phyloP scores from a whole-genome alignment of 2,113 vertebrate species.

The Dolichotis patagonum region DNA sequence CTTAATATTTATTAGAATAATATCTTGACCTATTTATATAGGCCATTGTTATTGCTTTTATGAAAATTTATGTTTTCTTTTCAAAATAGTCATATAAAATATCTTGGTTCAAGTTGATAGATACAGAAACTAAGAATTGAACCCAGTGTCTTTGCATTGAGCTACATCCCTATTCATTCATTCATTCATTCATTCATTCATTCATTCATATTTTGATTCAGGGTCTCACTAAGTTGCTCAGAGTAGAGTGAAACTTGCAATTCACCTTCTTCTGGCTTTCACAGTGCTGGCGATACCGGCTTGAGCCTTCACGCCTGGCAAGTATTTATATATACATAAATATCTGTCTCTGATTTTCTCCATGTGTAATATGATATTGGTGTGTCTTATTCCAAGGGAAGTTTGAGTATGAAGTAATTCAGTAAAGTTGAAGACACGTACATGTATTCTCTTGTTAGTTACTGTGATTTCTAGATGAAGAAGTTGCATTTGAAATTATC shows the following conservation, averaged over 20 bases:
- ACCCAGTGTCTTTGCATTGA: not conserved
- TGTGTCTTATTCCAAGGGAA: not conserved
- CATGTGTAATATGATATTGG: not conserved
- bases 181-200: not conserved
- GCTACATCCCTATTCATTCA: not conserved
- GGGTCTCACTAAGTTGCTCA: not conserved
- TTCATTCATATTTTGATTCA: not conserved
- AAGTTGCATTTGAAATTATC: slow-evolving; percentile 34
- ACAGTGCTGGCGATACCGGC: too few relatives aligned
- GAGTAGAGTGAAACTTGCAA: not conserved
- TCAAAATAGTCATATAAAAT: not conserved
- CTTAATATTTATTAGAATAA: not conserved
- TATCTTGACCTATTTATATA: not conserved
- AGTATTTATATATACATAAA: not conserved
- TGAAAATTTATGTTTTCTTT: not conserved
- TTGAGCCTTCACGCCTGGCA: not conserved
- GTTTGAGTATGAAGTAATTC: not conserved
- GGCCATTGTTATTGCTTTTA: not conserved
- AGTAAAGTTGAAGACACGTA: not conserved
- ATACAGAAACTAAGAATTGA: not conserved
- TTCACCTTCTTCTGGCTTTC: not conserved
- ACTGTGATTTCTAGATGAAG: not conserved
- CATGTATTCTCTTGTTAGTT: not conserved
- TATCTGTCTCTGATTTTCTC: not conserved
- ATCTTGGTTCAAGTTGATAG: not conserved